Base-by-base conservation (phyloP, 2,113 vertebrate species). In the Sphaerodactylus townsendi region DNA sequence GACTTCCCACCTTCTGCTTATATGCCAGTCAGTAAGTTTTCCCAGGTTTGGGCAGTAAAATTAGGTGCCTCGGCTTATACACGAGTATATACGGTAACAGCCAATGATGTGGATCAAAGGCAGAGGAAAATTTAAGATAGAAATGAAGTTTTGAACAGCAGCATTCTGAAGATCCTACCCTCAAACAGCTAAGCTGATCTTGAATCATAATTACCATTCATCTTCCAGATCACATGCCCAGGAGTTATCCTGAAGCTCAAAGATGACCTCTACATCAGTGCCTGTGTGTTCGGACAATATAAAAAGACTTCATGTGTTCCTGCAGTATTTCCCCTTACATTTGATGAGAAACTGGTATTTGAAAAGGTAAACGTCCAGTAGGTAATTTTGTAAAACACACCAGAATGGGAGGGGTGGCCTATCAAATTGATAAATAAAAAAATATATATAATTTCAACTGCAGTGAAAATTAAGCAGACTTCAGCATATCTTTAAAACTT, bases 311-410 rank as follows among this genome's bases (percentile, higher is more conserved):
- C 91, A 15, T 93, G 95, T 80, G 89, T 98, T 84, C 96, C 97
- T 84, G 96, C 97, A 50, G 91, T 85, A 11, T 99, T 99, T 78
- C 98, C 98, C 72, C 89, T 99, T 79, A 79, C 89, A 84, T 97
- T 99, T 93, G 94, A 97, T 85, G 96, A 98, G 92, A 97, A 95
- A 90, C 96, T 99, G 94, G 89, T 95, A n/a, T 98, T 99, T 95
- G 96, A 96, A 90, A 99, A 98, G 98, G 98, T 99, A 88, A 94
- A 95, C 85, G 77, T 33, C 19, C 10, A 78, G 59, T 82, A 25
- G 28, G 2, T 83, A 53, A 53, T 28, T 69, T 83, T 76, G 19
- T 5, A 64, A 13, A 66, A 76, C 15, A 37, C 10, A 37, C 10
- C 13, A n/a, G n/a, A n/a, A n/a, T n/a, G n/a, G n/a, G n/a, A n/a